Conservation (phyloP, 2,888 invertebrate species). For the Drosophila percnosoma region DNA sequence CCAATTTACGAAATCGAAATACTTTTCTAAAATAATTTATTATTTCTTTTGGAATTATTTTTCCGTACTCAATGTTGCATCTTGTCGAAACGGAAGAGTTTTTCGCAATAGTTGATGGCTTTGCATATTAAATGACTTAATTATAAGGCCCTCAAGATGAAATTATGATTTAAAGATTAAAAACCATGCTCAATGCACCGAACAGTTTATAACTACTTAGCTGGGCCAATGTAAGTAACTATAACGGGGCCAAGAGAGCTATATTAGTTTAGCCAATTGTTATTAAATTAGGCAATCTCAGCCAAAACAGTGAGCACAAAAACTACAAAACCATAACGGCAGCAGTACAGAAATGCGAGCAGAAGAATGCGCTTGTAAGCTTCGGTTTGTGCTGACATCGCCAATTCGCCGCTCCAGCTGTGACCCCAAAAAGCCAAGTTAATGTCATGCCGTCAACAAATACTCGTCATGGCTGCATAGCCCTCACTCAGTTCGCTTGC, state of each 20-base stretch:
- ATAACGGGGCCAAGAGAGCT: constrained; percentile 43
- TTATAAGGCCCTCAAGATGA: neutral
- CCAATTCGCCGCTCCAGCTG: constrained; percentile 46
- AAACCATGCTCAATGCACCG: neutral
- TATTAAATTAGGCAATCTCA: constrained; percentile 71
- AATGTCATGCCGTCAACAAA: constrained; percentile 76
- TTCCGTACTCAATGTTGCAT: accelerated
- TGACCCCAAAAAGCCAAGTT: constrained; percentile 77
- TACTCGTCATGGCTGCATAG: constrained; percentile 80
- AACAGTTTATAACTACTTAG: constrained; percentile 13
- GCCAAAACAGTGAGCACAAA: constrained; percentile 31
- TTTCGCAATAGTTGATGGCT: neutral
- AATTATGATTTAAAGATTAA: neutral
- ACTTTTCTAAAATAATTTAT: neutral
- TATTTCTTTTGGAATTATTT: neutral
- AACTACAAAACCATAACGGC: constrained; percentile 60
- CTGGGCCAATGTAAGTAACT: constrained; percentile 25
- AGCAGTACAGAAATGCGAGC: constrained; percentile 47
- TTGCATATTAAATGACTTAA: neutral
- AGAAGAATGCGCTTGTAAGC: constrained; percentile 64
- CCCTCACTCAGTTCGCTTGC: constrained; percentile 24
- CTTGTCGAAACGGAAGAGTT: neutral
- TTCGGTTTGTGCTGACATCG: constrained; percentile 55
- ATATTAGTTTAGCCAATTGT: constrained; percentile 51
- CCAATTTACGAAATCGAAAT: neutral